A percentile compares a stretch with the other conserved stretches of the same genome.
Evolutionary conservation across 2,797 vertebrate species (phyloP).

Genomic region (Yasuhikotakia modesta): DNA sequence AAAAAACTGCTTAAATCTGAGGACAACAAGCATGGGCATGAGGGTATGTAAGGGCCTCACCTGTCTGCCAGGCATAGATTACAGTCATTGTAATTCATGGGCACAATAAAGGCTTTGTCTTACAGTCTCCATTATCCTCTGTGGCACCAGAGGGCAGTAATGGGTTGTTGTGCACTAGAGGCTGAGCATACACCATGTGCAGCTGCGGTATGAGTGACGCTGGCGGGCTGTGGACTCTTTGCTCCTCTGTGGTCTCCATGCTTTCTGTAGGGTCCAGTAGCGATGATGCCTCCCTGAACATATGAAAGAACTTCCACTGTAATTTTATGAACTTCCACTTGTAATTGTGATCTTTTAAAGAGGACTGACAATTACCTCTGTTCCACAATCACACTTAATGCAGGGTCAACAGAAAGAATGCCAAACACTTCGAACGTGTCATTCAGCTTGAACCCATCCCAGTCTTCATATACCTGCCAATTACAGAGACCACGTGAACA

Average conservation of each 20-base stretch:
- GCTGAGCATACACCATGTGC: conserved; percentile 86
- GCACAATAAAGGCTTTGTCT: conserved; percentile 62
- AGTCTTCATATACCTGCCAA: conserved; percentile 88
- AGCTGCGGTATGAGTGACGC: conserved; percentile 93
- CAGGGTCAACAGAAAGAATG: conserved; percentile 90
- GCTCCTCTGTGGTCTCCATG: conserved; percentile 87
- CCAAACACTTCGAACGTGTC: conserved; percentile 93
- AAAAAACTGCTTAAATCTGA: conserved; percentile 85
- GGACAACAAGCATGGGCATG: neutral
- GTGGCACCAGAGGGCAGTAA: conserved; percentile 79
- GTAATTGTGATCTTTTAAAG: conserved; percentile 19
- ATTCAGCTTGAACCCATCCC: conserved; percentile 93
- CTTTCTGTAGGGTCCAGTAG: conserved; percentile 80
- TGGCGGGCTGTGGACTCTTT: conserved; percentile 90
- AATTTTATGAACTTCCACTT: neutral
- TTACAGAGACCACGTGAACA: neutral
- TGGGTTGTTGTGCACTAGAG: conserved; percentile 89
- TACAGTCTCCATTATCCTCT: conserved; percentile 83
- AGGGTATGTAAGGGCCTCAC: neutral
- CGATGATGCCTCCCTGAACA: conserved; percentile 71
- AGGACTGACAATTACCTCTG: conserved; percentile 79
- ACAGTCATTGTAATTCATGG: neutral
- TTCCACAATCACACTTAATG: conserved; percentile 84
- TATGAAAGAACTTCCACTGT: neutral
- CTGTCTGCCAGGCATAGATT: neutral